Base-by-base conservation (phyloP, 2,113 vertebrate genomes). In the Eptatretus burgeri region DNA sequence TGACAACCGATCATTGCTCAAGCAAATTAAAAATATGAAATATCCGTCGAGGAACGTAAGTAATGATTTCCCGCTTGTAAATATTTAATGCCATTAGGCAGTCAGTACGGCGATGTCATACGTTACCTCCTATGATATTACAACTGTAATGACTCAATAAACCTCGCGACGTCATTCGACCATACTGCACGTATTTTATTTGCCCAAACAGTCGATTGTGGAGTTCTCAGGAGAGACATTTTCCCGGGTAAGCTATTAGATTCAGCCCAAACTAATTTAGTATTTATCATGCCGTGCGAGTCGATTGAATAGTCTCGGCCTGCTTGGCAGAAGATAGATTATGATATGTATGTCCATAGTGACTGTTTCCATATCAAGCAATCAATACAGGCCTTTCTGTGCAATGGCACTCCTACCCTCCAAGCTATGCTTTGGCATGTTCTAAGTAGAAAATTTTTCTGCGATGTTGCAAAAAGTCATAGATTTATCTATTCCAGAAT, bases 41-140 rank as follows among this genome's bases (percentile, higher is more conserved):
- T 60, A 60, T 60, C 56, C 20, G 56, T 20, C n/a, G 56, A 20
- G 20, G 56, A 60, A 60, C n/a, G 56, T 60, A 60, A 60, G 56
- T 60, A 60, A 60, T 60, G 56, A 60, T 60, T 60, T 60, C 56
- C 20, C 20, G n/a, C n/a, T 60, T 60, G 56, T 60, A 60, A 60
- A 60, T 60, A 60, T 60, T 60, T 60, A 60, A 60, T 60, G 56
- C n/a, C 56, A 60, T 60, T 60, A 17, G 56, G 56, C 56, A 60
- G 20, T 60, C 56, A 60, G 56, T 60, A 9, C n/a, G n/a, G 56
- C n/a, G n/a, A 60, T 20, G 20, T 60, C 56, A 60, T 60, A 60
- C 56, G 56, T 60, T 60, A 60, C 56, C n/a, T 17, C 56, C 56
- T 60, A 60, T 60, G 56, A 60, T 60, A 17, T 60, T 20, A 20